A percentile compares a stretch with the other conserved stretches of the same genome.
Evolutionary conservation across 1,140 invertebrate species (phyloP).

Genomic region (Papilio aristodemus): DNA sequence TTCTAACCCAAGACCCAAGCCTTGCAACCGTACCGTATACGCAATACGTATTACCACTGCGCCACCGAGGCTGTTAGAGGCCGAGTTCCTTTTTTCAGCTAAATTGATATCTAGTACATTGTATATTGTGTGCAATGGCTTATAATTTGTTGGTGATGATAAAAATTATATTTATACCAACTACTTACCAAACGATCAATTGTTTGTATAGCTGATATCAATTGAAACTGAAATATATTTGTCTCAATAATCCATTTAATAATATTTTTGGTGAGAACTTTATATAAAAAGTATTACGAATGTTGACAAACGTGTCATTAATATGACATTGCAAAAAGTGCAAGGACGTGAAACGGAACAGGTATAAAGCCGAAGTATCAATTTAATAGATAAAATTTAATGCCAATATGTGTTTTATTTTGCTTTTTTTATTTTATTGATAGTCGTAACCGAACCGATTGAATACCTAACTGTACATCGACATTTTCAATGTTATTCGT

Average conservation of each 20-base stretch:
- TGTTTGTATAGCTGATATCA: background rate
- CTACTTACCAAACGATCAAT: background rate
- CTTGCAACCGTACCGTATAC: no score
- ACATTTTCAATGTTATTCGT: background rate
- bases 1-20: no score
- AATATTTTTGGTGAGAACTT: slow-evolving; percentile 15
- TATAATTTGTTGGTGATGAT: no score
- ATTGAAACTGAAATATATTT: slow-evolving; percentile 15
- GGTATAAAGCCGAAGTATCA: background rate
- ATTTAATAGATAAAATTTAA: slow-evolving; percentile 8
- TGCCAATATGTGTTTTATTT: background rate
- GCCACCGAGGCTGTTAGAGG: no score
- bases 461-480: background rate
- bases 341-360: slow-evolving; percentile 13
- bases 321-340: slow-evolving; percentile 22
- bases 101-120: no score
- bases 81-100: no score
- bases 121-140: no score
- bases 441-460: background rate
- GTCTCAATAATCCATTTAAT: background rate
- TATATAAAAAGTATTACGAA: slow-evolving; percentile 10
- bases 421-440: background rate
- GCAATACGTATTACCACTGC: no score
- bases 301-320: slow-evolving; percentile 17
- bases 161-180: no score